Percentiles rank a stretch among this genome's conserved stretches.
phyloP scores from a whole-genome alignment of 2,888 invertebrate species.

The Luffia ferchaultella region DNA sequence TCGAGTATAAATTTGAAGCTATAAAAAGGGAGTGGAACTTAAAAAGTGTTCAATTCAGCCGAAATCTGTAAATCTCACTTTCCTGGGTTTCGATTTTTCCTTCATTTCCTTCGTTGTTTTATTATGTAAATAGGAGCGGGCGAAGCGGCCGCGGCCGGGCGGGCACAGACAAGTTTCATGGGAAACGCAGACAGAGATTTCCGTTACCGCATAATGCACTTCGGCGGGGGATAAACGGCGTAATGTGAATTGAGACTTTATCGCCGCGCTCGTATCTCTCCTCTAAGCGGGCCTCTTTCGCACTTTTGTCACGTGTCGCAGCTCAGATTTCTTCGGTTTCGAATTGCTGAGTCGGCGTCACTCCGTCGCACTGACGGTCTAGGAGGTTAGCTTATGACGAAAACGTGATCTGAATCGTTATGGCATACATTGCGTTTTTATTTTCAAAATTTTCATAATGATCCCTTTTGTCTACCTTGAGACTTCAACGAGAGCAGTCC shows the following conservation, averaged over 20 bases:
- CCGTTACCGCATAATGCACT: slow-evolving; percentile 23
- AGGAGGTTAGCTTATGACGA: not conserved
- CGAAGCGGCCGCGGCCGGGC: slow-evolving; percentile 7
- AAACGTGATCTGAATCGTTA: not conserved
- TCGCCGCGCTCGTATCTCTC: slow-evolving; percentile 4
- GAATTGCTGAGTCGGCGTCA: not conserved
- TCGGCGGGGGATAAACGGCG: slow-evolving; percentile 15
- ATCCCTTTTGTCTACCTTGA: no score
- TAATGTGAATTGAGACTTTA: slow-evolving; percentile 18
- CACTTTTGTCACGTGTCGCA: slow-evolving; percentile 15
- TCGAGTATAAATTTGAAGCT: no score
- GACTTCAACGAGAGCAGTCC: no score
- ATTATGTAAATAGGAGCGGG: slow-evolving; percentile 20
- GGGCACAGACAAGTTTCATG: slow-evolving; percentile 3
- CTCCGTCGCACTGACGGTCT: not conserved
- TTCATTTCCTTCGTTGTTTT: slow-evolving; percentile 17
- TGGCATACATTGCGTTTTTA: no score
- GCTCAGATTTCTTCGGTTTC: slow-evolving; percentile 6
- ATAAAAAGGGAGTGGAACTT: no score
- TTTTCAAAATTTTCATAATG: no score
- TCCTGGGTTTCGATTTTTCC: not conserved
- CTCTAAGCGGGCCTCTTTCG: slow-evolving; percentile 10
- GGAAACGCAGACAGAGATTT: slow-evolving; percentile 15
- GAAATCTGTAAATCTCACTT: slow-evolving; percentile 1
- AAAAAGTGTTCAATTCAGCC: not conserved